Base-by-base conservation (phyloP, 2,888 invertebrate species). In the Electrophaes corylata region DNA sequence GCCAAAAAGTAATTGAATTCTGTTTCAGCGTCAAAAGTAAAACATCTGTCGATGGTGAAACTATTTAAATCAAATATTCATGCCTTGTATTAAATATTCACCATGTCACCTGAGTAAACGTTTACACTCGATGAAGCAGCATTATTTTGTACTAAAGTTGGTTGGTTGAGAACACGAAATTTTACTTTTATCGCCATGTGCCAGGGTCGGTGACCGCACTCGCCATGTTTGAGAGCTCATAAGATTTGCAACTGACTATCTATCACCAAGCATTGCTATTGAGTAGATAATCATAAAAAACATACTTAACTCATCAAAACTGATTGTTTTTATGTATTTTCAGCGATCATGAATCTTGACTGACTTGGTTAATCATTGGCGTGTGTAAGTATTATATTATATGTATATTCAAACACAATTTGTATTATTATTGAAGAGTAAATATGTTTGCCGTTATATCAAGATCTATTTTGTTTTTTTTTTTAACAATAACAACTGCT, bases 131-230 rank as follows among this genome's bases (percentile, higher is more conserved):
- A 58, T 48, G 61, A 66, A 69, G 72, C 69, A 57, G 71, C 66
- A 57, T 65, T 59, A 74, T 73, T 72, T 71, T 69, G 69, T 75
- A 72, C 73, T 75, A 76, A 75, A 73, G 71, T 65, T 67, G 66
- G 75, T 76, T 29, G 18, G 78, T 73, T 71, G 70, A 80, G 78
- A 80, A 79, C 76, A 79, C 59, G 75, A 83, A 80, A 80, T 88
- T 88, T 88, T 88, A 88, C 88, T 88, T 88, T 89, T 88, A 86
- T 84, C 81, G 79, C 83, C 78, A 78, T 78, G 78, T 77, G 73
- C 35, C 41, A 67, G 61, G 79, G 78, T 81, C 79, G 70, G 63
- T 67, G 76, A 79, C 76, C 78, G 70, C 68, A 64, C 54, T 69
- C 73, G 71, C 71, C 71, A 69, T 70, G 72, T 78, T 80, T 76